These are phyloP conservation scores for Allobates femoralis DNA, from an alignment of 2,797 vertebrate species.

Conservation along the genomic window DNA sequence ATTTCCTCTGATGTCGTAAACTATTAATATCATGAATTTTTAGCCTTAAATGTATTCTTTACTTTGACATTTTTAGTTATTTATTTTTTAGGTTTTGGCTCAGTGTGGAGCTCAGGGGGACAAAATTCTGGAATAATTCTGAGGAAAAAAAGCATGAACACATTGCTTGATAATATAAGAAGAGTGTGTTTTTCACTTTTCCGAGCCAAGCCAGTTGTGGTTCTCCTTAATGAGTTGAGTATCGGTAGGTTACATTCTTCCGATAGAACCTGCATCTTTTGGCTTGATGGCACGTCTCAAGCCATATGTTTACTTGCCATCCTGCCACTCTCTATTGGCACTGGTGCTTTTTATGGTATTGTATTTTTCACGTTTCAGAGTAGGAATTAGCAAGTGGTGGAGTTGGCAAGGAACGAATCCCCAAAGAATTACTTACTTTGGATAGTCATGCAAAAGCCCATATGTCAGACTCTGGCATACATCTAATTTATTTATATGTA, in stretches of 20 bases:
- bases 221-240: not conserved
- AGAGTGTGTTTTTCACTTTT: not conserved
- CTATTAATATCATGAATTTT: constrained; percentile 24
- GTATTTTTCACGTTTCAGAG: constrained; percentile 25
- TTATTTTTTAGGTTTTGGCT: not conserved
- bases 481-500: constrained; percentile 53
- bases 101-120: not conserved
- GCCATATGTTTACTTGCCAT: constrained; percentile 32
- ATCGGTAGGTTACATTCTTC: not conserved
- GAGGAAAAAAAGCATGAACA: not conserved
- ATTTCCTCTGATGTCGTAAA: constrained; percentile 17
- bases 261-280: constrained; percentile 11
- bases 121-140: not conserved
- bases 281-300: constrained; percentile 1
- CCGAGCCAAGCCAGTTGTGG: not conserved
- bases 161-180: not conserved
- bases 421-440: not conserved
- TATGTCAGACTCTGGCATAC: constrained; percentile 43
- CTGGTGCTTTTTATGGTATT: not conserved
- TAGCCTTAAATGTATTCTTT: not conserved
- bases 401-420: constrained; percentile 26
- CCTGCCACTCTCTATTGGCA: constrained; percentile 19
- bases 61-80: not conserved
- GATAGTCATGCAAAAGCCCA: constrained; percentile 15
- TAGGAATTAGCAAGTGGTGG: constrained; percentile 28